A percentile compares a stretch with the other conserved stretches of the same genome.
phyloP scores from a whole-genome alignment of 2,113 vertebrate genomes.

The Sminthopsis crassicaudata region DNA sequence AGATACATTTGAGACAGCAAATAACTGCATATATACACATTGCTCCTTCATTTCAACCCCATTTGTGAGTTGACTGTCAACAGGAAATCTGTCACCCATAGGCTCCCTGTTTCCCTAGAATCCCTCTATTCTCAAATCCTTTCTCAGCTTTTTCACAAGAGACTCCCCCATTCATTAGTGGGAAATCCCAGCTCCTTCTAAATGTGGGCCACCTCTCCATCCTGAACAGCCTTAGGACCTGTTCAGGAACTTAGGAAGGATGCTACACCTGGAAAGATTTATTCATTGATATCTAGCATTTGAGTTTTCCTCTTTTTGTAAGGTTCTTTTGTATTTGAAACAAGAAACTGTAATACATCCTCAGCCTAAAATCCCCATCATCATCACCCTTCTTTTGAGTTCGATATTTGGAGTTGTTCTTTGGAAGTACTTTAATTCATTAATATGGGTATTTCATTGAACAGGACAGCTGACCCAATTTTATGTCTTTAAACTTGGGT shows the following conservation, averaged over 20 bases:
- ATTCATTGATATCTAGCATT: not conserved
- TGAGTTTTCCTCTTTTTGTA: not conserved
- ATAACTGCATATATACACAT: not conserved
- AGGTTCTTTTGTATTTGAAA: not conserved
- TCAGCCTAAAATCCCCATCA: conserved; percentile 8
- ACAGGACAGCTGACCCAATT: not conserved
- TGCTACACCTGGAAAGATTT: not conserved
- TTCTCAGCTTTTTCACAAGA: not conserved
- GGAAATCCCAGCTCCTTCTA: not conserved
- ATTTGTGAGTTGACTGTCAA: not conserved
- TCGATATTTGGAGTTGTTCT: not conserved
- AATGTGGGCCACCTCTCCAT: not conserved
- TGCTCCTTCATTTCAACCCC: not conserved
- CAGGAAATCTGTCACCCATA: not conserved
- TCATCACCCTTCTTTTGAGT: not conserved
- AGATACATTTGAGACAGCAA: conserved; percentile 1
- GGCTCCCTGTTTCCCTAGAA: not conserved
- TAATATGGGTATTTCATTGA: not conserved
- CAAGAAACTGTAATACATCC: not conserved
- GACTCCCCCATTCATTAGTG: not conserved
- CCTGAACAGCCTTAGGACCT: not conserved
- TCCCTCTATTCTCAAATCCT: not conserved
- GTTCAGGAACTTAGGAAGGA: not conserved
- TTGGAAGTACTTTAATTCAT: not conserved
- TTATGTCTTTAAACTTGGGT: not conserved